Base-by-base conservation (phyloP, 2,888 invertebrate genomes). In the Ornithoptera priamus region DNA sequence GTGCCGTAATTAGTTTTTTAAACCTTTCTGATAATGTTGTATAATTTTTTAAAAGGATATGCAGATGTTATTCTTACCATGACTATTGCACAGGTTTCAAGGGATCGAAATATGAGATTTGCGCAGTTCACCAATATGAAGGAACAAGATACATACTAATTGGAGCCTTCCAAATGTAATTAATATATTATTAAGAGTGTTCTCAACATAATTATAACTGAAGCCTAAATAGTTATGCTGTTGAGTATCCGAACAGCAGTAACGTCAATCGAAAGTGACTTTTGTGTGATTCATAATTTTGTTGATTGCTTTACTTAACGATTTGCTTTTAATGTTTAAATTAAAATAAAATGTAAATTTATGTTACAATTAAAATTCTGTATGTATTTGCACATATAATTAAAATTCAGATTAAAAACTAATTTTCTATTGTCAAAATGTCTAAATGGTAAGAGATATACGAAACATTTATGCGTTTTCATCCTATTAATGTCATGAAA, bases 381-480 rank as follows among this genome's bases (percentile, higher is more conserved):
- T 42, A 18, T 12, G 12, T 20, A 30, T 56, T 68, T 57, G 22
- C 18, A 63, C 36, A 17, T 17, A 1, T 53, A 53, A 53, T 18
- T 53, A 53, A n/a, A 18, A 18, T 53, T 12, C 1, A 6, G 17
- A n/a, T 53, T 53, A 17, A 24, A 17, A 56, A 20, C n/a, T 36
- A 18, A 22, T 18, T 22, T 57, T 62, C 62, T 56, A 42, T 50
- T 73, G 69, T 46, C 77, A 83, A 78, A 70, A 90, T 90, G 89
- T 90, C 89, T 57, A 89, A 90, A 81, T 90, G 89, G 89, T 90
- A 81, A 68, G 77, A 72, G 53, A 17, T 53, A n/a, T n/a, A 53
- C 53, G n/a, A n/a, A 17, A 53, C 6, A 53, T 53, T 53, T 18
- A 53, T n/a, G n/a, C n/a, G 18, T 53, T 53, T 53, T 53, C 53